A percentile compares a stretch with the other conserved stretches of the same genome.
phyloP scores from a whole-genome alignment of 2,797 vertebrate species.

The Novumbra hubbsi region DNA sequence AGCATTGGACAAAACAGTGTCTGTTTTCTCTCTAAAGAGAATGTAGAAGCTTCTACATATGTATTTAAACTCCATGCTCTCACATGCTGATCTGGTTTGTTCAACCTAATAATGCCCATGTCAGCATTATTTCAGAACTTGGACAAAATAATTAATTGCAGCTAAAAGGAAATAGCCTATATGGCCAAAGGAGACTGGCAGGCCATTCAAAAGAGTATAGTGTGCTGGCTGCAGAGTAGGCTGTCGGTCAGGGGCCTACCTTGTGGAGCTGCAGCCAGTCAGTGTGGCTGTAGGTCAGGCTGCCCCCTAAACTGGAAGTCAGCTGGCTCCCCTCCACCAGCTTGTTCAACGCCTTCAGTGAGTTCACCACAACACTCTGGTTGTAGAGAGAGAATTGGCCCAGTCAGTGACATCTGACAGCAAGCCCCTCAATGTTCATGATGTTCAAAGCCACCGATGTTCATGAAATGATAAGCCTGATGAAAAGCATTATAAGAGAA shows the following conservation, averaged over 20 bases:
- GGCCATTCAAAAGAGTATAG: too few relatives aligned
- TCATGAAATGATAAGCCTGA: not conserved
- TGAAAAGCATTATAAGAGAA: not conserved
- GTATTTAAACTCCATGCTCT: too few relatives aligned
- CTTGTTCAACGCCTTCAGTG: constrained; percentile 80
- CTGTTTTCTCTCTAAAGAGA: too few relatives aligned
- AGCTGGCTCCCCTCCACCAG: constrained; percentile 81
- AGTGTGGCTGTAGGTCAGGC: constrained; percentile 77
- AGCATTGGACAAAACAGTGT: not conserved
- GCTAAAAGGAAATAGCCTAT: too few relatives aligned
- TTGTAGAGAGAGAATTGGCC: constrained; percentile 14
- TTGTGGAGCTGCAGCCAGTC: constrained; percentile 91
- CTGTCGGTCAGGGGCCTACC: constrained; percentile 63
- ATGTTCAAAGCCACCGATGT: too few relatives aligned
- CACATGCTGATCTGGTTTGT: too few relatives aligned
- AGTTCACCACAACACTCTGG: constrained; percentile 83
- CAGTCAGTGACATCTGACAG: not conserved
- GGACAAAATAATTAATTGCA: too few relatives aligned
- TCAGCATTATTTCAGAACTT: too few relatives aligned
- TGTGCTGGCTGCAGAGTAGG: not conserved
- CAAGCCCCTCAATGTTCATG: not conserved
- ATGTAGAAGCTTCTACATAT: too few relatives aligned
- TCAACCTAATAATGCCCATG: too few relatives aligned
- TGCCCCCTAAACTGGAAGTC: constrained; percentile 76
- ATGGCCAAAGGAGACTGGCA: too few relatives aligned